A percentile compares a stretch with the other conserved stretches of the same genome.
Evolutionary conservation across 2,113 vertebrate genomes (phyloP).

Genomic region (Crotalus viridis): DNA sequence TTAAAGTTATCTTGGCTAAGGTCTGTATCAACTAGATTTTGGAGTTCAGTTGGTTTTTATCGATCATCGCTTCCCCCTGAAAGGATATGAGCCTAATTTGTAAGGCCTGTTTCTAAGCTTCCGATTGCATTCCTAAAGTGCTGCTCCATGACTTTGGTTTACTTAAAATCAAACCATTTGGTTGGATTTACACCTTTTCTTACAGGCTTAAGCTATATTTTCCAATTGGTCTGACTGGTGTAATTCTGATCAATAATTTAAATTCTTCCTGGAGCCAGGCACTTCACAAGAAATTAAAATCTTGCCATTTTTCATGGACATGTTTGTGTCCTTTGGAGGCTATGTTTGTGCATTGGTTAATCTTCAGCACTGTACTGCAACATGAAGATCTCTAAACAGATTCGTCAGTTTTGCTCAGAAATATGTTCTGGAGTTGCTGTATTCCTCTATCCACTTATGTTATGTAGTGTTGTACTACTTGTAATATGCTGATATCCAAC

Average conservation of each 20-base stretch:
- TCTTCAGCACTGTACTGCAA: background rate
- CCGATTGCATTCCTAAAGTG: background rate
- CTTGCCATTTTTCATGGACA: background rate
- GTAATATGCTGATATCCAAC: background rate
- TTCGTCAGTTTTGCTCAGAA: background rate
- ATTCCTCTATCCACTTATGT: background rate
- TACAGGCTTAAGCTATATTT: background rate
- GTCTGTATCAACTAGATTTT: no score
- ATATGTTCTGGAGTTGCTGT: background rate
- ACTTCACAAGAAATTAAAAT: background rate
- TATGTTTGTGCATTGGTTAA: background rate
- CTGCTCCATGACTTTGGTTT: background rate
- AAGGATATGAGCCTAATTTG: background rate
- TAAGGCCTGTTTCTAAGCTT: background rate
- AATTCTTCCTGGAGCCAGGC: background rate
- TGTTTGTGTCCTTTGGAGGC: background rate
- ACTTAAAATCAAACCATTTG: background rate
- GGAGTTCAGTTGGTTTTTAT: no score
- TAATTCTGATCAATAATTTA: background rate
- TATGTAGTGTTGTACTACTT: background rate
- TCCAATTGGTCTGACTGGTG: background rate
- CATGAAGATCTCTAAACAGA: background rate
- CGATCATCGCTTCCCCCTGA: no score
- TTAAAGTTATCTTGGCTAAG: background rate
- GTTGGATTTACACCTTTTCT: background rate